Percentiles rank a stretch among this genome's conserved stretches.
Evolutionary conservation across 2,113 vertebrate species (phyloP).

Genomic region (Porphyrio hochstetteri): DNA sequence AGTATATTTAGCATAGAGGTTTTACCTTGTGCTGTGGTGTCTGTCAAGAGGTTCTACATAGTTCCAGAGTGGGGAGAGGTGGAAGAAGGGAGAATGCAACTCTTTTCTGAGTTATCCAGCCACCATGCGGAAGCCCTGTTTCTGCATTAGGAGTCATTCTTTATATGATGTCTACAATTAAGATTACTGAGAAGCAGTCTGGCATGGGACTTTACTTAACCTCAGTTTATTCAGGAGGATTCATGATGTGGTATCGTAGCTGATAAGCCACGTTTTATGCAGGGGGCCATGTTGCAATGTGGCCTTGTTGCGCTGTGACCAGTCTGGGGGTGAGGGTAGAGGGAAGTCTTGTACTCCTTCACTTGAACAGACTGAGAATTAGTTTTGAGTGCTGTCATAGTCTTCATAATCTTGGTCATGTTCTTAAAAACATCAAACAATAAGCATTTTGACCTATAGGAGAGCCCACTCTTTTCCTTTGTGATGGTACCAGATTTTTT

Average conservation of each 20-base stretch:
- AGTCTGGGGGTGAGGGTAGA: neutral
- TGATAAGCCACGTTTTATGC: neutral
- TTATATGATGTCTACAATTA: neutral
- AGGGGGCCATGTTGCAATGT: accelerated
- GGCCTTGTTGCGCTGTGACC: neutral
- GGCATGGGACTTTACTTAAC: neutral
- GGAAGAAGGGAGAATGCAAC: neutral
- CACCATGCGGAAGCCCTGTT: neutral
- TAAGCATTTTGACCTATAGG: neutral
- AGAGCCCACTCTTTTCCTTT: neutral
- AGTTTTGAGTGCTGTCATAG: neutral
- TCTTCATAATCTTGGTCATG: neutral
- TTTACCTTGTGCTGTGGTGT: neutral
- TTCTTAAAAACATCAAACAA: neutral
- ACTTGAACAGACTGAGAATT: neutral
- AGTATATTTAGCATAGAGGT: accelerated
- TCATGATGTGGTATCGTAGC: neutral
- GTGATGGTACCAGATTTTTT: neutral
- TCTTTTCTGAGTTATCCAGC: neutral
- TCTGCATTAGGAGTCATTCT: neutral
- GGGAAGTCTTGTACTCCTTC: neutral
- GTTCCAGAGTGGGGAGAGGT: neutral
- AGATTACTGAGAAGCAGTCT: neutral
- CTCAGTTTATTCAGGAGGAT: neutral
- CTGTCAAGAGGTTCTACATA: neutral